Base-by-base conservation (phyloP, 1,140 invertebrate genomes). In the Maconellicoccus hirsutus region DNA sequence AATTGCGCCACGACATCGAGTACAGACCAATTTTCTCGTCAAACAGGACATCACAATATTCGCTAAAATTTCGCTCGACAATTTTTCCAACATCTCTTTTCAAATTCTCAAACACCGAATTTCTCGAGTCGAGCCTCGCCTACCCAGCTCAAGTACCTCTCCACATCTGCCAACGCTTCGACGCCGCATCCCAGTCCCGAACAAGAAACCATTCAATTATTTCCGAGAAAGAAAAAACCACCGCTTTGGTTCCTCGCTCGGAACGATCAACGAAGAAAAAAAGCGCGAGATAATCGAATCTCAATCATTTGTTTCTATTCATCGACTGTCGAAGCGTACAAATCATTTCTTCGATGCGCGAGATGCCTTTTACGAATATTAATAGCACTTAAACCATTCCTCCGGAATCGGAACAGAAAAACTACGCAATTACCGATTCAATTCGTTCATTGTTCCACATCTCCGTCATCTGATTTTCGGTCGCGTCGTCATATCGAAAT, bases 371-470 rank as follows among this genome's bases (percentile, higher is more conserved):
- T 16, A 14, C 42, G 42, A 52, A 52, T 52, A 52, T 52, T 16
- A 52, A 52, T 52, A 52, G 42, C 42, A 52, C 42, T 52, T 52
- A 52, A 52, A 52, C 42, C 42, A 52, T 52, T 52, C n/a, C n/a
- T 6, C 42, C n/a, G n/a, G 42, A 52, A 52, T 52, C n/a, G 42
- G 42, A n/a, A n/a, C n/a, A n/a, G n/a, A 52, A 52, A 52, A 52
- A 52, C 42, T 52, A 52, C n/a, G 6, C 42, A 52, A 52, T 52
- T 52, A 52, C n/a, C 42, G 42, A 52, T 52, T 52, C 42, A 52
- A 8, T 52, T 52, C 42, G 42, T 52, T 4, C 42, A 52, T 52
- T 52, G 42, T 52, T 52, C 42, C n/a, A n/a, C n/a, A n/a, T n/a
- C n/a, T 6, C n/a, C n/a, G 42, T 52, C 42, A 52, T 52, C n/a